These are phyloP conservation scores for Sebastes vulpes DNA, from an alignment of 2,797 vertebrate species.

Conservation along the genomic window DNA sequence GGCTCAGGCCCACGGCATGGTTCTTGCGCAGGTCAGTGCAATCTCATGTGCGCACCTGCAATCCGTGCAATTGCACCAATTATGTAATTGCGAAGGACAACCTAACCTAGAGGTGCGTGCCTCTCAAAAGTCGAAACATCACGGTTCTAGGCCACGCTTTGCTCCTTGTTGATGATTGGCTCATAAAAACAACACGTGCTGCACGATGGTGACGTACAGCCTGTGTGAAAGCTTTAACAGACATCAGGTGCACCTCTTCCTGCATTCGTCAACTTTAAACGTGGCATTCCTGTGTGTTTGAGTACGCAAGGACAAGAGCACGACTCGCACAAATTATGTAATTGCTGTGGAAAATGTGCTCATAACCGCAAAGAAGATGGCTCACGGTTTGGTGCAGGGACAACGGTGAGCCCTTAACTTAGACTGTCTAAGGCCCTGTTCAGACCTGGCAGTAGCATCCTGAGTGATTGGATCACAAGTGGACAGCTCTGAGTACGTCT, in stretches of 20 bases:
- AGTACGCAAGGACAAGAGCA: background rate
- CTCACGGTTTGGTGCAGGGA: background rate
- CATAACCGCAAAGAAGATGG: background rate
- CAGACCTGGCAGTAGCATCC: no score
- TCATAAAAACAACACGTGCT: background rate
- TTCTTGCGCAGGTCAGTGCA: background rate
- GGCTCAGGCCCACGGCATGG: background rate
- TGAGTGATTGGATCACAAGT: no score
- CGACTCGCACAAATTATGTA: background rate
- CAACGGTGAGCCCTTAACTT: background rate
- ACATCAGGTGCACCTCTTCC: background rate
- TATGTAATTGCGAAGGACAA: background rate
- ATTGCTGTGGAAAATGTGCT: background rate
- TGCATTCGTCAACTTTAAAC: background rate
- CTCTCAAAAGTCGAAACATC: background rate
- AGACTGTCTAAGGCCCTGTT: background rate
- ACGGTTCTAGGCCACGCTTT: background rate
- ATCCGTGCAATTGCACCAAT: background rate
- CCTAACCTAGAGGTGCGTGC: background rate
- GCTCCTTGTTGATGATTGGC: background rate
- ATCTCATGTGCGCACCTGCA: background rate
- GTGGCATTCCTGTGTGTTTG: rapidly evolving
- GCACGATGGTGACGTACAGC: background rate
- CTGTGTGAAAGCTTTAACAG: background rate
- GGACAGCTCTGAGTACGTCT: no score